Evolutionary conservation across 2,888 invertebrate genomes (phyloP).

Genomic region (Tuberolachnus salignus): DNA sequence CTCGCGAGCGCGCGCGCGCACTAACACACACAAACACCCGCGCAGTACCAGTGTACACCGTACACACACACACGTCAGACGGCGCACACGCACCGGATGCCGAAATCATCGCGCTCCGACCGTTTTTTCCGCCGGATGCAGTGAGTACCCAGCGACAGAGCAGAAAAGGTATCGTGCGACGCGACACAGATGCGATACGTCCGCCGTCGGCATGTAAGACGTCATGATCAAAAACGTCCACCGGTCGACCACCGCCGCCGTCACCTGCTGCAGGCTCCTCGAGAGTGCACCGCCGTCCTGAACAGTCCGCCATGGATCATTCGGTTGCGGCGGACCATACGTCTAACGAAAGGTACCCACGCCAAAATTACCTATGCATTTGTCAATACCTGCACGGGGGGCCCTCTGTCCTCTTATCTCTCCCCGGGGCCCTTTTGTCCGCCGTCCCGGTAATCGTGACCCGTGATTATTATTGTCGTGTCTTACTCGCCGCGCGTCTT

Average conservation of each 20-base stretch:
- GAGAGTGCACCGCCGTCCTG: conserved; percentile 37
- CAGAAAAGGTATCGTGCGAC: too few species aligned
- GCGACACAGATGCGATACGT: neutral
- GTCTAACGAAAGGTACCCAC: conserved; percentile 42
- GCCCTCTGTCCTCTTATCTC: neutral
- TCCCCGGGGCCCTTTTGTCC: neutral
- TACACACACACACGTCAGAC: neutral
- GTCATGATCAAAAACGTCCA: conserved; percentile 11
- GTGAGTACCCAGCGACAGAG: neutral
- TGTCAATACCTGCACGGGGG: neutral
- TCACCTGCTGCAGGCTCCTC: conserved; percentile 24
- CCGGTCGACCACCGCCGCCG: conserved; percentile 16
- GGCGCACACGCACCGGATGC: conserved; percentile 21
- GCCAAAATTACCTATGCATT: neutral
- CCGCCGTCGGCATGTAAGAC: conserved; percentile 35
- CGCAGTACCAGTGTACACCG: neutral
- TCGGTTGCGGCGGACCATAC: conserved; percentile 43
- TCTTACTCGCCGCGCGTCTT: neutral
- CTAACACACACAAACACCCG: neutral
- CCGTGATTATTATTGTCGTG: too few species aligned
- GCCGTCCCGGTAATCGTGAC: neutral
- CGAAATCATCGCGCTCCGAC: conserved; percentile 7
- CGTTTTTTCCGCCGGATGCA: conserved; percentile 27
- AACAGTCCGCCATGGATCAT: conserved; percentile 42
- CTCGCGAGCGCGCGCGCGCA: neutral